These are phyloP conservation scores for Cacatua alba DNA, from an alignment of 2,113 vertebrate species.

Conservation along the genomic window DNA sequence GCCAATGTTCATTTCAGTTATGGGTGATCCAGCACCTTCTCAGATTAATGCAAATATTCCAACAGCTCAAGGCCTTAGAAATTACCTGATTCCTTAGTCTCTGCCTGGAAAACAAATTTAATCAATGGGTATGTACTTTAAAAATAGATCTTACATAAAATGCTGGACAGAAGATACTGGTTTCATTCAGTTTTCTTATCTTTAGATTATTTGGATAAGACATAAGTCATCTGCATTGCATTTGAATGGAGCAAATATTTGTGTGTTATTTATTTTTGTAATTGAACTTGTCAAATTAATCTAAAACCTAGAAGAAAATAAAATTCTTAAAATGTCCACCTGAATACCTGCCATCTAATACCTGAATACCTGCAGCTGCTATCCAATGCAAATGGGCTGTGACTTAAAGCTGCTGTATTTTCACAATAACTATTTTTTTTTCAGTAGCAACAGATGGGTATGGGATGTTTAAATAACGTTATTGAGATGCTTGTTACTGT, in stretches of 20 bases:
- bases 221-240: neutral
- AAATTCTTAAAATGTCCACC: neutral
- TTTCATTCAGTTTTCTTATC: neutral
- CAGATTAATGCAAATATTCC: neutral
- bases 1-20: neutral
- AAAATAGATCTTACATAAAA: neutral
- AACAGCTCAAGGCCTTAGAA: neutral
- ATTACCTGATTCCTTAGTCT: neutral
- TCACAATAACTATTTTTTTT: neutral
- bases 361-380: neutral
- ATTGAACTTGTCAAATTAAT: neutral
- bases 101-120: neutral
- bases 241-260: neutral
- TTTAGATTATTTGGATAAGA: neutral
- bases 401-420: neutral
- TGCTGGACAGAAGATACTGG: neutral
- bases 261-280: neutral
- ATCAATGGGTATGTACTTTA: neutral
- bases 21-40: neutral
- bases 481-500: neutral
- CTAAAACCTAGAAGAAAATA: neutral
- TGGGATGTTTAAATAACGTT: neutral
- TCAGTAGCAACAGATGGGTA: neutral
- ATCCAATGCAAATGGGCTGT: neutral
- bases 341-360: neutral